These are phyloP conservation scores for Dipus sagitta DNA, from an alignment of 2,797 vertebrate species.

Conservation along the genomic window DNA sequence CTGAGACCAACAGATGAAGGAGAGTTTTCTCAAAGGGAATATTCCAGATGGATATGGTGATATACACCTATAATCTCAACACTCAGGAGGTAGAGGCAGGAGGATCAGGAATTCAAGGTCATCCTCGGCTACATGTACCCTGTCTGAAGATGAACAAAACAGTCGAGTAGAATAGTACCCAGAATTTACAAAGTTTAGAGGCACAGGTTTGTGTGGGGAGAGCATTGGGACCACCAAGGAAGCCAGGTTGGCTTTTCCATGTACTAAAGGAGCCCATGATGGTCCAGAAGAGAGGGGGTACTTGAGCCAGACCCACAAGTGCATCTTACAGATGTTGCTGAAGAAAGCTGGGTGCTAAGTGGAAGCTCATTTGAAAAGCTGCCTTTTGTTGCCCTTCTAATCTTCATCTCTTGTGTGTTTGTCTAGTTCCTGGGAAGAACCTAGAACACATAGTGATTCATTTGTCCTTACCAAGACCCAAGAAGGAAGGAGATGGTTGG, in stretches of 20 bases:
- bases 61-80: too few relatives aligned
- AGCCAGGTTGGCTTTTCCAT: neutral
- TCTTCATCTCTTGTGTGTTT: constrained; percentile 41
- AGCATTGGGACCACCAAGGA: neutral
- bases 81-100: too few relatives aligned
- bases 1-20: constrained; percentile 5
- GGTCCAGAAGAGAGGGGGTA: neutral
- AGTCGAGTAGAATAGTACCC: neutral
- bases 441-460: constrained; percentile 58
- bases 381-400: neutral
- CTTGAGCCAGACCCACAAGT: neutral
- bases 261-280: neutral
- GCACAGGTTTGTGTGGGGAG: neutral
- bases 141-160: too few relatives aligned
- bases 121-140: too few relatives aligned
- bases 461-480: constrained; percentile 1
- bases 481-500: neutral
- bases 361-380: neutral
- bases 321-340: neutral
- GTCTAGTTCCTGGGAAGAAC: constrained; percentile 41
- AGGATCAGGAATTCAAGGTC: too few relatives aligned
- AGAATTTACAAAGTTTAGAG: neutral
- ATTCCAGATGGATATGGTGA: too few relatives aligned
- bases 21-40: constrained; percentile 20
- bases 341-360: neutral